Evolutionary conservation across 2,797 vertebrate species (phyloP), one percentile per base, ranked within the genome.

Genomic region (Labeo calbasu): DNA sequence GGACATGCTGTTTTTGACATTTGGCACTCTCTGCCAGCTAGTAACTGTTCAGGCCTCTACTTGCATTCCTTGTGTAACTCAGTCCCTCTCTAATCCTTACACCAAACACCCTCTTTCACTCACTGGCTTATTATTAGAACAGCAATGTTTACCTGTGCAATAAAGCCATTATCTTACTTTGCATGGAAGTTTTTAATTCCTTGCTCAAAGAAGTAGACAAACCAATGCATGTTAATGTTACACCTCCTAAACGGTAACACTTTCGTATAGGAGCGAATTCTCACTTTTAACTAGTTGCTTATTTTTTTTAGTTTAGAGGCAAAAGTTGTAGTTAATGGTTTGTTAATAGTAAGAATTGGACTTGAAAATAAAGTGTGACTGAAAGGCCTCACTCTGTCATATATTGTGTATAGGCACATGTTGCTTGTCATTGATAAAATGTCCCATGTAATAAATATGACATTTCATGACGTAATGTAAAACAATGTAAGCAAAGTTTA

Each of bases 31-130:
- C 51, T 57, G 12, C 72, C 51, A 55, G 32, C 6, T 25, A 59
- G 59, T 50, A 63, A 12, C 40, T 46, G 23, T 5, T 32, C 17
- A 32, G 59, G 59, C 77, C 43, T 65, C 11, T 78, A 13, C 65
- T 50, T 65, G 23, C 23, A 78, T 78, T 65, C 5, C 17, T 25
- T 2, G 2, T 65, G 59, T 78, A 28, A 78, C 23, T 25, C 59
- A 50, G 43, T 78, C n/a, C 17, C n/a, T 15, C 40, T 48, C 57
- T 65, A 32, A 50, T 65, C 59, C 40, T 78, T 19, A 65, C 77
- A 48, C 43, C 43, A 78, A 48, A 78, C 59, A 65, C 53, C 19
- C 0, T 55, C 5, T 65, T 65, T 13, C 23, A 19, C n/a, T 50
- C 23, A 32, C 15, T 28, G 12, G 55, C 51, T 12, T 55, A 57